phyloP scores from a whole-genome alignment of 1,140 invertebrate genomes.

The Brachionus plicatilis region DNA sequence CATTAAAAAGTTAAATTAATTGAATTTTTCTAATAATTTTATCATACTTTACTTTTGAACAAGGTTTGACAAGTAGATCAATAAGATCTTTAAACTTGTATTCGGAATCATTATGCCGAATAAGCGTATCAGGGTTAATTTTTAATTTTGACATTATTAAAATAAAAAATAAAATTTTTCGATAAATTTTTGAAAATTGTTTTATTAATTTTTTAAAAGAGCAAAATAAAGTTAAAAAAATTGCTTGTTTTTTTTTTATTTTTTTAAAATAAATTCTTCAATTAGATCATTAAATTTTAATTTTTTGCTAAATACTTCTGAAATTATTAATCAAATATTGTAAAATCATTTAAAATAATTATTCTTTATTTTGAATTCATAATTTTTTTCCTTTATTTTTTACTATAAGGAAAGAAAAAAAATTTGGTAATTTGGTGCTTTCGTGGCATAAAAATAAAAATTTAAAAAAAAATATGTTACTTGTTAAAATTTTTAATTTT shows the following conservation, averaged over 20 bases:
- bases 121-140: not conserved
- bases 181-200: not conserved
- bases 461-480: not conserved
- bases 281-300: no score
- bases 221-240: not conserved
- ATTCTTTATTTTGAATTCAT: no score
- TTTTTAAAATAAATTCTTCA: not conserved
- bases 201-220: not conserved
- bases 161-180: not conserved
- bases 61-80: not conserved
- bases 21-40: not conserved
- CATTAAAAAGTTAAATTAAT: not conserved
- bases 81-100: slow-evolving; percentile 5
- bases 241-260: not conserved
- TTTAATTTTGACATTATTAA: not conserved
- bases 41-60: not conserved
- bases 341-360: no score
- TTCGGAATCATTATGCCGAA: not conserved
- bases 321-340: no score
- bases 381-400: no score
- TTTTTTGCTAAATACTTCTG: no score
- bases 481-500: not conserved
- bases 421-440: not conserved
- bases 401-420: not conserved
- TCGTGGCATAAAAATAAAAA: not conserved